Percentiles rank a stretch among this genome's conserved stretches.
Conservation (phyloP, 1,140 invertebrate species). For the Drosophila bipectinata region DNA sequence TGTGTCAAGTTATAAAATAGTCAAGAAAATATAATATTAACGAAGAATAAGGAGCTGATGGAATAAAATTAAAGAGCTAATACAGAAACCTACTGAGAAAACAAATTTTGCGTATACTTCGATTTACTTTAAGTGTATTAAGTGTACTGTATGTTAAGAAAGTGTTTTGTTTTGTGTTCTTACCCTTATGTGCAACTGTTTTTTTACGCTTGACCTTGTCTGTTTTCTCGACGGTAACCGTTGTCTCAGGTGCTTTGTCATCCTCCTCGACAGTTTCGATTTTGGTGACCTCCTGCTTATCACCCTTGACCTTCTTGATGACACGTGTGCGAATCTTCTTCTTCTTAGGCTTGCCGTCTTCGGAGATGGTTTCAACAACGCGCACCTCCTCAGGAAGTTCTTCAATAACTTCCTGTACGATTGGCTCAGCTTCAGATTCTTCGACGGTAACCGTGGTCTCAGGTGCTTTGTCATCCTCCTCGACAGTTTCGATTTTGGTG, state of each 20-base stretch:
- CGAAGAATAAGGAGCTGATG: background rate
- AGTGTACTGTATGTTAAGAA: conserved; percentile 51
- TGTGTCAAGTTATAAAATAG: conserved; percentile 42
- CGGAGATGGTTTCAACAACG: background rate
- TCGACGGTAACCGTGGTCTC: background rate
- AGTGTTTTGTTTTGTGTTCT: conserved; percentile 76
- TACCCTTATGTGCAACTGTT: conserved; percentile 68
- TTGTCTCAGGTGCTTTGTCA: background rate
- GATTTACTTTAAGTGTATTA: conserved; percentile 20
- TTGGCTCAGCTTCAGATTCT: background rate
- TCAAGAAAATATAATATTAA: conserved; percentile 63
- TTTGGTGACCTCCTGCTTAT: background rate
- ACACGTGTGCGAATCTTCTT: background rate
- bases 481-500: background rate
- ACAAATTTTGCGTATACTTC: conserved; percentile 52
- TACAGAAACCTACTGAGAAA: background rate
- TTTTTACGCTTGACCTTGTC: conserved; percentile 60
- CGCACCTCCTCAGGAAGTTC: background rate
- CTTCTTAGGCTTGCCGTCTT: background rate
- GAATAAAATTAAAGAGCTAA: conserved; percentile 1
- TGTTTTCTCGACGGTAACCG: background rate
- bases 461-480: background rate
- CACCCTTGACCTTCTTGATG: background rate
- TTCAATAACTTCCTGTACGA: background rate
- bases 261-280: background rate